phyloP scores from a whole-genome alignment of 2,797 vertebrate species.

The Pseudochirops cupreus region DNA sequence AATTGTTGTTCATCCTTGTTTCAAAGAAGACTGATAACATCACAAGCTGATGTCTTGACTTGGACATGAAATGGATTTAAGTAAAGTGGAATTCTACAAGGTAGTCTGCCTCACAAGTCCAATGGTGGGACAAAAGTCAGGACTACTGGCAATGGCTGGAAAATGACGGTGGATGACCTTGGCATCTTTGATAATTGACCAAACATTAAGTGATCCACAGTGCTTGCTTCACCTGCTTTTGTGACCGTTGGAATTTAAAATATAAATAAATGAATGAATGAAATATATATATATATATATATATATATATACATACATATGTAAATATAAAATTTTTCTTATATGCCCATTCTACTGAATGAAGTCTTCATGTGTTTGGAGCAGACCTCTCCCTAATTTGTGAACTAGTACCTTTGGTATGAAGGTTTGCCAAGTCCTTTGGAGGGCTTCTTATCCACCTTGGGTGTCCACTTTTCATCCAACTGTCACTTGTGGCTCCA shows the following conservation, averaged over 20 bases:
- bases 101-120: not conserved
- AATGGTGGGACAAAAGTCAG: not conserved
- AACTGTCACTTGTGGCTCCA: not conserved
- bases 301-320: too few species aligned
- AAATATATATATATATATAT: too few species aligned
- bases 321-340: not conserved
- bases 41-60: not conserved
- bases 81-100: not conserved
- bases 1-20: not conserved
- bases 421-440: not conserved
- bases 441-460: not conserved
- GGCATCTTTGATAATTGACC: not conserved
- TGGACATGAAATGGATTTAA: not conserved
- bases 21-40: not conserved
- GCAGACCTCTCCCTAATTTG: not conserved
- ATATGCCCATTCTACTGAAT: not conserved
- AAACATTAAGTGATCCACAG: not conserved
- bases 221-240: not conserved
- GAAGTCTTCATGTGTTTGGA: not conserved
- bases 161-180: too few species aligned
- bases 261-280: too few species aligned
- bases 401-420: not conserved
- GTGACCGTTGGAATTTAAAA: not conserved
- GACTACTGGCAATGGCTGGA: not conserved
- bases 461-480: not conserved